These are phyloP conservation scores for Bubo scandiacus DNA, from an alignment of 2,113 vertebrate species.

Conservation along the genomic window DNA sequence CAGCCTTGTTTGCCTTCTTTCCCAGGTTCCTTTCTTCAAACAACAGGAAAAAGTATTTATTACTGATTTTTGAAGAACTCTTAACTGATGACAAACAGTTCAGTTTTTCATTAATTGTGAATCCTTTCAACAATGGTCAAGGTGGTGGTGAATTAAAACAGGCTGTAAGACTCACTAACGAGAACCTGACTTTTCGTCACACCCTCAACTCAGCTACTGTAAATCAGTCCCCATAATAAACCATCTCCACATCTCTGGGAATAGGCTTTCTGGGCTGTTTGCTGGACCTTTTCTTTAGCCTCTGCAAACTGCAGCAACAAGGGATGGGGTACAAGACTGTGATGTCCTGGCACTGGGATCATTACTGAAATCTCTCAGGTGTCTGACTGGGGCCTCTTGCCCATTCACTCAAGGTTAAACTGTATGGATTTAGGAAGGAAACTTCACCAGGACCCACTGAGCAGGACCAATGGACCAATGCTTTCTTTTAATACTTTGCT, in stretches of 20 bases:
- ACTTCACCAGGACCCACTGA: neutral
- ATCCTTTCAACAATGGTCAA: neutral
- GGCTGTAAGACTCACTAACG: neutral
- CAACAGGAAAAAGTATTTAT: neutral
- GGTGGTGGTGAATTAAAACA: neutral
- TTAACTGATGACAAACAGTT: neutral
- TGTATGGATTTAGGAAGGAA: neutral
- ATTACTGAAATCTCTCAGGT: neutral
- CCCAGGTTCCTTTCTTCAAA: neutral
- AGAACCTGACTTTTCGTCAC: neutral
- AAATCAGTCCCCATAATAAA: neutral
- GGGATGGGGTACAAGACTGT: neutral
- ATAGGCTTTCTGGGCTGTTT: neutral
- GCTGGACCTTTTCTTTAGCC: neutral
- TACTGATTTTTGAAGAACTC: neutral
- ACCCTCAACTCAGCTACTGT: neutral
- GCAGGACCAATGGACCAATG: neutral
- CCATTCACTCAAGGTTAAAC: neutral
- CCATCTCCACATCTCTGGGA: neutral
- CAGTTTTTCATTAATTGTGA: neutral
- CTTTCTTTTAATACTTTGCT: neutral
- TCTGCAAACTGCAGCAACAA: neutral
- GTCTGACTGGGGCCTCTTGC: neutral
- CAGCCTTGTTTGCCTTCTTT: neutral
- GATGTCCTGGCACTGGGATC: no score